phyloP scores from a whole-genome alignment of 2,113 vertebrate species.

The Elephas maximus region DNA sequence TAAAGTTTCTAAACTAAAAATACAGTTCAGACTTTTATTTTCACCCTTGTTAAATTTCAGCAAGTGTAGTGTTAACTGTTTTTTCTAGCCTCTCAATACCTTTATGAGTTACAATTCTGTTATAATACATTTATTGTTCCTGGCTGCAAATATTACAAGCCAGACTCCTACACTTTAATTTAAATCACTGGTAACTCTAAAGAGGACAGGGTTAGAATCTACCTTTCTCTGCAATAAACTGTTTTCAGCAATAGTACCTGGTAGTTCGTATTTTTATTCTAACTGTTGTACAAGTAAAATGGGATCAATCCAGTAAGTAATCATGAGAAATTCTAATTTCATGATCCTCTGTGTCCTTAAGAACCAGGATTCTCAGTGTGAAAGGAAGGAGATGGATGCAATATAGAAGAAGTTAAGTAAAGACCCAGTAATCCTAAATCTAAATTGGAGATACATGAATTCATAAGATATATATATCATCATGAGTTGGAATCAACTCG shows the following conservation, averaged over 20 bases:
- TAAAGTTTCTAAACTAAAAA: constrained; percentile 9
- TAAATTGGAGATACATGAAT: neutral
- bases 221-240: neutral
- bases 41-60: neutral
- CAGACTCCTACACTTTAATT: constrained; percentile 14
- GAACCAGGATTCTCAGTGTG: neutral
- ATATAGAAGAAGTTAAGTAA: neutral
- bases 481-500: too few relatives aligned
- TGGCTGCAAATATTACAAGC: neutral
- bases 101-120: neutral
- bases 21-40: neutral
- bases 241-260: neutral
- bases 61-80: neutral
- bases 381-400: neutral
- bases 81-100: neutral
- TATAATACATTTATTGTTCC: neutral
- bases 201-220: neutral
- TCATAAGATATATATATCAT: neutral
- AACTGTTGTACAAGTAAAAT: neutral
- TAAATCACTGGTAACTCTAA: neutral
- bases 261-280: neutral
- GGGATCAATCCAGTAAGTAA: neutral
- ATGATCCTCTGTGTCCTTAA: neutral
- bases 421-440: neutral
- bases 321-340: constrained; percentile 4